These are phyloP conservation scores for Drosophila suzukii DNA, from an alignment of 1,140 invertebrate genomes.

Conservation along the genomic window DNA sequence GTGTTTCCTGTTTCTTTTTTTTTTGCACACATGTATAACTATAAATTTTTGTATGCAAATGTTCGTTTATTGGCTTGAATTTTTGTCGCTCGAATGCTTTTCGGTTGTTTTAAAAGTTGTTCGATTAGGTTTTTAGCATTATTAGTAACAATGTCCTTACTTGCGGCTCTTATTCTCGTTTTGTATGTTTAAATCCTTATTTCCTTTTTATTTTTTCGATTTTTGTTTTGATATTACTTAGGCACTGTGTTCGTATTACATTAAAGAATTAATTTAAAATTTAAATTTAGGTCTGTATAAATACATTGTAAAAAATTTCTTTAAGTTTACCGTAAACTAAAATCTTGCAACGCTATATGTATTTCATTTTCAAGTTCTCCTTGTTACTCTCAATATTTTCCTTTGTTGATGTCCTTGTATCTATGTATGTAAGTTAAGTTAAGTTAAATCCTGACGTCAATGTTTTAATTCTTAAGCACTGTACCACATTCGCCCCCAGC, in stretches of 20 bases:
- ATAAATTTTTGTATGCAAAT: constrained; percentile 38
- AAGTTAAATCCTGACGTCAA: constrained; percentile 45
- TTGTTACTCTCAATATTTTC: constrained; percentile 36
- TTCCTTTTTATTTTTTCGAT: constrained; percentile 53
- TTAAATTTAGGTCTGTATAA: constrained; percentile 83
- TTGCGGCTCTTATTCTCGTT: constrained; percentile 71
- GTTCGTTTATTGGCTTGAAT: constrained; percentile 42
- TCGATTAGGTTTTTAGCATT: constrained; percentile 47
- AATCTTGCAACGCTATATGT: constrained; percentile 78
- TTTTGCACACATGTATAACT: constrained; percentile 25
- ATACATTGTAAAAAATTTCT: constrained; percentile 83
- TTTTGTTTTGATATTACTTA: constrained; percentile 84
- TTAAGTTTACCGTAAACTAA: constrained; percentile 83
- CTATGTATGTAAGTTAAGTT: constrained; percentile 47
- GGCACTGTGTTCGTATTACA: constrained; percentile 85
- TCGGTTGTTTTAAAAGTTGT: constrained; percentile 46
- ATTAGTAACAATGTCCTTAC: constrained; percentile 83
- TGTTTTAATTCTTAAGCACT: constrained; percentile 53
- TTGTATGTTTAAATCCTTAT: constrained; percentile 60
- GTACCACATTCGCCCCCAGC: constrained; percentile 44
- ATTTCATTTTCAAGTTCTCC: constrained; percentile 43
- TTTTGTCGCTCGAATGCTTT: constrained; percentile 34
- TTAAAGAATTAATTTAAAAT: constrained; percentile 84
- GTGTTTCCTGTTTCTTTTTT: constrained; percentile 3
- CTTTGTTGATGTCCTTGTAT: constrained; percentile 45